Evolutionary conservation across 2,797 vertebrate species (phyloP), one percentile per base, ranked within the genome.

Genomic region (Nyctalus aviator): DNA sequence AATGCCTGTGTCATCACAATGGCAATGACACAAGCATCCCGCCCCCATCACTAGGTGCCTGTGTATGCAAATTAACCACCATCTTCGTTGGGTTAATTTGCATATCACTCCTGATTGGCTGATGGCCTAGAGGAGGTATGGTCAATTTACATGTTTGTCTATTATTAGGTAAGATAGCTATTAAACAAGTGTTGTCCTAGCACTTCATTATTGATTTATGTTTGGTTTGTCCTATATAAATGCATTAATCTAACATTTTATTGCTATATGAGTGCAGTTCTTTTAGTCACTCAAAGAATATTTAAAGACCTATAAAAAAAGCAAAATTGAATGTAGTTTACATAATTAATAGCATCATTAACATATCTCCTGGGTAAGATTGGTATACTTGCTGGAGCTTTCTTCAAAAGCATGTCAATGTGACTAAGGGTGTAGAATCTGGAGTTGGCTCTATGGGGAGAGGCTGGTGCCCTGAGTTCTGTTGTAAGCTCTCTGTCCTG

Each of bases 231-330:
- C 15, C 12, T 48, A 77, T 35, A 12, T 53, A 88, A 77, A 69
- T 73, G 21, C 3, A 25, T 75, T 84, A 68, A 78, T 48, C 9
- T 77, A 59, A 46, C 8, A 48, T 30, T 79, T 84, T 64, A 50
- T 82, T 64, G 32, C 48, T 66, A 48, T 69, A 23, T 57, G 35
- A 75, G 27, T 77, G 53, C 25, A 59, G 15, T 71, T 57, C 12
- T 66, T 91, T 90, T 53, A 84, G 20, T 84, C 64, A 76, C 25
- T 87, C 62, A 76, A 14, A 14, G 48, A 18, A 25, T 37, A 76
- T 35, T 50, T 71, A 46, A 75, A 83, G 2, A 57, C 86, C 35
- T 71, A 27, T 66, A 30, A 83, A 93, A 79, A 53, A 93, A 88
- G 84, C 15, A 84, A 46, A 57, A 44, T 48, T 14, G 0, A 10